Evolutionary conservation across 1,140 invertebrate genomes (phyloP).

Genomic region (Caenorhabditis briggsae): DNA sequence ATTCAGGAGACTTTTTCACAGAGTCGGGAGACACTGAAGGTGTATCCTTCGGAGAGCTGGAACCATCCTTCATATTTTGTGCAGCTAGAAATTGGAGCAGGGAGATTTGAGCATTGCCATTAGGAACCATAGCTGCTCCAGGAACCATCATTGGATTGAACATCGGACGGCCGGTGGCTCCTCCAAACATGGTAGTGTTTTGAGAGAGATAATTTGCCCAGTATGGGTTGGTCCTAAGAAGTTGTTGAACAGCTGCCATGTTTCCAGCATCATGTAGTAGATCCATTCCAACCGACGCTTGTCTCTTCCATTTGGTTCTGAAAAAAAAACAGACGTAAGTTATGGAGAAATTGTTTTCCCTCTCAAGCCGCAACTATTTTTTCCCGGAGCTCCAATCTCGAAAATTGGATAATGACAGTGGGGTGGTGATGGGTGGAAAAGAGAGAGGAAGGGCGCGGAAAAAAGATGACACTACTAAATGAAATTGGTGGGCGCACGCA

Average conservation of each 20-base stretch:
- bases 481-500: slow-evolving; percentile 54
- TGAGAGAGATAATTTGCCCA: slow-evolving; percentile 51
- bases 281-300: slow-evolving; percentile 95
- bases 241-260: slow-evolving; percentile 93
- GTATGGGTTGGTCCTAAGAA: slow-evolving; percentile 83
- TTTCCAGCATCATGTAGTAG: slow-evolving; percentile 95
- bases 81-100: slow-evolving; percentile 19
- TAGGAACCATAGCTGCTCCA: not conserved
- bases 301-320: slow-evolving; percentile 99
- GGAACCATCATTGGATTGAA: slow-evolving; percentile 29
- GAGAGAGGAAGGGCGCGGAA: slow-evolving; percentile 17
- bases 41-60: not conserved
- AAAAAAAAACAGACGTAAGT: slow-evolving; percentile 69
- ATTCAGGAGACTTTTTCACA: not conserved
- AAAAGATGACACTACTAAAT: slow-evolving; percentile 56
- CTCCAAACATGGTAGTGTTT: slow-evolving; percentile 15
- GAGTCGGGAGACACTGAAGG: slow-evolving; percentile 13
- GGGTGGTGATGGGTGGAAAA: slow-evolving; percentile 2
- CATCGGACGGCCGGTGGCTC: slow-evolving; percentile 21
- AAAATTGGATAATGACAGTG: slow-evolving; percentile 54
- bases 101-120: not conserved
- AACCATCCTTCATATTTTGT: slow-evolving; percentile 49
- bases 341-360: not conserved
- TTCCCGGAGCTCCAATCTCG: slow-evolving; percentile 34
- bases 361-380: not conserved